A percentile compares a stretch with the other conserved stretches of the same genome.
Conservation (phyloP, 2,888 invertebrate species). For the Dynastes maya region DNA sequence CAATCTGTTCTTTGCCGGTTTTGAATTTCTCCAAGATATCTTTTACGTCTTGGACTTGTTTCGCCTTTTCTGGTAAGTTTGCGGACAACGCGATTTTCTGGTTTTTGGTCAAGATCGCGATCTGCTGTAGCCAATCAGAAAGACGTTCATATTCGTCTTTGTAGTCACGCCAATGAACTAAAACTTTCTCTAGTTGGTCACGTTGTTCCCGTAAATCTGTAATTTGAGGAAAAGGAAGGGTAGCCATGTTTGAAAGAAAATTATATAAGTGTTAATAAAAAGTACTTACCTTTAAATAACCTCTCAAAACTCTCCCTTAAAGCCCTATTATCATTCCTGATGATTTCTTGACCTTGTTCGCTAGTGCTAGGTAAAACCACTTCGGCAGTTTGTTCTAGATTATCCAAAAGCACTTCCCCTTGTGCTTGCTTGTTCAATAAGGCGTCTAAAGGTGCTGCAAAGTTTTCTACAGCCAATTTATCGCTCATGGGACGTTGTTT, state of each 20-base stretch:
- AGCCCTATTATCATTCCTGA: slow-evolving; percentile 89
- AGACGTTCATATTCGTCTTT: slow-evolving; percentile 94
- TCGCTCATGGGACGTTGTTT: slow-evolving; percentile 90
- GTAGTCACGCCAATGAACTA: slow-evolving; percentile 90
- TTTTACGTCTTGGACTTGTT: slow-evolving; percentile 87
- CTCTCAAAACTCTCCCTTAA: slow-evolving; percentile 88
- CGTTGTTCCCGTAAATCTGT: slow-evolving; percentile 88
- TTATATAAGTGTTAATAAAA: background rate
- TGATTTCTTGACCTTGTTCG: slow-evolving; percentile 83
- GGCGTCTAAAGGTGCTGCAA: slow-evolving; percentile 89
- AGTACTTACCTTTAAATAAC: slow-evolving; percentile 78
- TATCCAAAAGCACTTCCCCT: slow-evolving; percentile 90
- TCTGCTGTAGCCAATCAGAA: slow-evolving; percentile 94
- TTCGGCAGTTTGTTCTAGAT: slow-evolving; percentile 89
- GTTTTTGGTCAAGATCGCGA: slow-evolving; percentile 91
- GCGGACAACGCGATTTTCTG: slow-evolving; percentile 89
- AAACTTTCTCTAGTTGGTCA: slow-evolving; percentile 85
- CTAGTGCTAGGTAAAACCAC: slow-evolving; percentile 90
- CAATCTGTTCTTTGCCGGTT: slow-evolving; percentile 87
- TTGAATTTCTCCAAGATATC: slow-evolving; percentile 82
- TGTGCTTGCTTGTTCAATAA: slow-evolving; percentile 91
- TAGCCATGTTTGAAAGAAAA: background rate
- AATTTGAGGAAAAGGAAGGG: slow-evolving; percentile 45
- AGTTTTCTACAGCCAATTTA: slow-evolving; percentile 90
- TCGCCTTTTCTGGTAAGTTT: slow-evolving; percentile 86